Evolutionary conservation across 2,888 invertebrate species (phyloP).

Genomic region (Scaptomyza caliginosa): DNA sequence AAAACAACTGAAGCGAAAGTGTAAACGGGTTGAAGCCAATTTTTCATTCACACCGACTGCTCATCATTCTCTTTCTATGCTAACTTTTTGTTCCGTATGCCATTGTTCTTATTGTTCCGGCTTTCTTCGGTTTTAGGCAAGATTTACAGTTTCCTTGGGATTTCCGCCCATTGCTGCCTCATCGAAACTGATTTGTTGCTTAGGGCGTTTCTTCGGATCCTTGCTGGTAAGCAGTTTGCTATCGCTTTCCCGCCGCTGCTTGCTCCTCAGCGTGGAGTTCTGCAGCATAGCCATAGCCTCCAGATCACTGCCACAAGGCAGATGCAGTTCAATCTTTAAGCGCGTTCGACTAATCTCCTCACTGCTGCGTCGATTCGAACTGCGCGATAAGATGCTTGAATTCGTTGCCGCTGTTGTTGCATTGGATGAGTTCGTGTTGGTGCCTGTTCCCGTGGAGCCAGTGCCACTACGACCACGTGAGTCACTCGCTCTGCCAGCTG

Average conservation of each 20-base stretch:
- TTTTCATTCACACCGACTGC: conserved; percentile 46
- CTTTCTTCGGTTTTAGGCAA: conserved; percentile 9
- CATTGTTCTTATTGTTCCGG: not conserved
- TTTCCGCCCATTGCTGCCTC: conserved; percentile 58
- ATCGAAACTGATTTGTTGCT: conserved; percentile 82
- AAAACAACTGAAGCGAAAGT: conserved; percentile 73
- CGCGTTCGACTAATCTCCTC: conserved; percentile 78
- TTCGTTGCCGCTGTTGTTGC: conserved; percentile 83
- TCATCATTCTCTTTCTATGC: conserved; percentile 5
- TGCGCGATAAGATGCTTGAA: conserved; percentile 87
- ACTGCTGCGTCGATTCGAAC: conserved; percentile 86
- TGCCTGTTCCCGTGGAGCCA: conserved; percentile 81
- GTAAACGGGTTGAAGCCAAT: conserved; percentile 73
- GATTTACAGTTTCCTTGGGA: conserved; percentile 57
- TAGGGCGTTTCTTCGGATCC: conserved; percentile 43
- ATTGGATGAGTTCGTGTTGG: conserved; percentile 86
- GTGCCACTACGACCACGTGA: conserved; percentile 57
- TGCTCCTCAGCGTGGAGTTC: conserved; percentile 42
- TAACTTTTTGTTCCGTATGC: not conserved
- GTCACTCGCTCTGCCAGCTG: conserved; percentile 8
- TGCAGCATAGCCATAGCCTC: conserved; percentile 81
- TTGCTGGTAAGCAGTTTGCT: conserved; percentile 37
- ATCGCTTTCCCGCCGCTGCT: conserved; percentile 50
- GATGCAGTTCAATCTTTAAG: conserved; percentile 73
- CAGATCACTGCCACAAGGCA: conserved; percentile 72